Base-by-base conservation (phyloP, 2,113 vertebrate genomes). In the Elephas maximus region DNA sequence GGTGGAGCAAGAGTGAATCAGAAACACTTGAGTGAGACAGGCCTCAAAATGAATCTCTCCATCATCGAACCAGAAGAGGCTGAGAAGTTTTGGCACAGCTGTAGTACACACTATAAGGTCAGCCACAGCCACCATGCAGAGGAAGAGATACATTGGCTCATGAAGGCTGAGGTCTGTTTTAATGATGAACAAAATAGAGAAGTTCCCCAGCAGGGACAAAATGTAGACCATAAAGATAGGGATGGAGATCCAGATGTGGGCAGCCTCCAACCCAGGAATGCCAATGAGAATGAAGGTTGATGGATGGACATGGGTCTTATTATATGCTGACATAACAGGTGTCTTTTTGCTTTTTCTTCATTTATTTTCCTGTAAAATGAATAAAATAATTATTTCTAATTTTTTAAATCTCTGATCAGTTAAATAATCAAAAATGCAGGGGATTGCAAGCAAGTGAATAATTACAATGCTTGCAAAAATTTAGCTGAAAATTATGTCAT, bases 201-300 rank as follows among this genome's bases (percentile, higher is more conserved):
- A 95, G 88, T 98, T 98, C 69, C 96, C 98, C 26, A 98, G n/a
- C 1, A 98, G 8, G 1, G 96, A 96, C 51, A 97, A 76, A 26
- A 98, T 0, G 48, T 98, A 98, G 21, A 83, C 48, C 9, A 94
- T 7, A 3, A 69, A 97, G 90, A 98, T 98, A 1, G 93, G 96
- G 6, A 98, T 96, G 9, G 98, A 98, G 48, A 97, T 91, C 97
- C 98, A 98, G 11, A 81, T 57, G 6, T 96, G 91, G 37, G 37
- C 37, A 37, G 37, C 37, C 37, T 37, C 37, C 37, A 37, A 37
- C 37, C 37, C 37, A 37, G 6, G 26, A 17, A 98, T 96, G 9
- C 98, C 97, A 24, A 96, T 91, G 28, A 98, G 95, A 88, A 97
- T 77, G 76, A 97, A 98, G 41, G 73, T 73, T 76, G 79, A 71